Conservation (phyloP, 1,140 invertebrate species). For the Drosophila santomea region DNA sequence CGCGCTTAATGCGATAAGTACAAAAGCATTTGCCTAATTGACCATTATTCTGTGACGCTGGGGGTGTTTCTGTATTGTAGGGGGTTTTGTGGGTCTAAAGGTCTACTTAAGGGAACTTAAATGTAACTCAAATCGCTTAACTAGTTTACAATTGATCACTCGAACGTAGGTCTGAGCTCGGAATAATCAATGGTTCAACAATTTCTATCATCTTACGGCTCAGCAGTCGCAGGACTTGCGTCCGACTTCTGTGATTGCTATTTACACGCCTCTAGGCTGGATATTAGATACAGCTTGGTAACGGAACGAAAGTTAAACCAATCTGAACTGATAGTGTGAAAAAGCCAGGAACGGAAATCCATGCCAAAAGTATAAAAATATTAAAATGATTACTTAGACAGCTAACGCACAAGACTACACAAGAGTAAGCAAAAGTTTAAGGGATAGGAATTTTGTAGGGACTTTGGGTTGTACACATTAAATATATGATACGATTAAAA, state of each 20-base stretch:
- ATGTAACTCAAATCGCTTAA: conserved; percentile 71
- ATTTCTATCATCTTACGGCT: conserved; percentile 79
- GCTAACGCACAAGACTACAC: conserved; percentile 32
- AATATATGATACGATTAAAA: background rate
- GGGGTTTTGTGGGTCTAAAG: conserved; percentile 27
- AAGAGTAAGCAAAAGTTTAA: conserved; percentile 22
- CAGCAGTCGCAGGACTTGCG: conserved; percentile 38
- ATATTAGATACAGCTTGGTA: conserved; percentile 34
- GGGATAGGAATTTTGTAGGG: background rate
- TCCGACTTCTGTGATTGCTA: conserved; percentile 53
- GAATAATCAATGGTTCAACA: conserved; percentile 64
- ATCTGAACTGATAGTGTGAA: conserved; percentile 41
- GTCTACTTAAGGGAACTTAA: conserved; percentile 61
- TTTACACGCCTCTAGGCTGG: conserved; percentile 66
- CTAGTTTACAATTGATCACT: conserved; percentile 65
- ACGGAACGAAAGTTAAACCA: conserved; percentile 31
- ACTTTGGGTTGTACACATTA: background rate
- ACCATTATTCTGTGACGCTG: conserved; percentile 25
- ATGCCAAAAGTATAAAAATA: conserved; percentile 22
- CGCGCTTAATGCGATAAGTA: conserved; percentile 67
- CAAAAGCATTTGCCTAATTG: conserved; percentile 77
- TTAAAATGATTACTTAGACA: conserved; percentile 2
- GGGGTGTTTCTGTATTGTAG: conserved; percentile 30
- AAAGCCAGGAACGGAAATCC: conserved; percentile 26
- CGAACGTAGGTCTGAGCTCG: conserved; percentile 37